Percentiles rank a stretch among this genome's conserved stretches.
Evolutionary conservation across 1,140 invertebrate species (phyloP).

Genomic region (Acyrthosiphon pisum): DNA sequence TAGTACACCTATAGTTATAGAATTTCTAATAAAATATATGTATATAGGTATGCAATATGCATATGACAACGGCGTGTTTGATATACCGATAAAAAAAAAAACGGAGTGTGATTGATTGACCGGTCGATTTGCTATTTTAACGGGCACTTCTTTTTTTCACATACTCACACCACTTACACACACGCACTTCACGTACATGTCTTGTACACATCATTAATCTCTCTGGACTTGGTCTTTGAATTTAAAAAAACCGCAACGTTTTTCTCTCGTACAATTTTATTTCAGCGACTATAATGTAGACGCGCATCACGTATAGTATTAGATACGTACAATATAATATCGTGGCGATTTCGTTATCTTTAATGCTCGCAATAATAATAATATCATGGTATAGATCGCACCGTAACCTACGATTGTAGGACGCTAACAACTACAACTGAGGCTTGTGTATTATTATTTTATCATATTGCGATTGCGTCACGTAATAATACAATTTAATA

Average conservation of each 20-base stretch:
- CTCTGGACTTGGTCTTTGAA: slow-evolving; percentile 41
- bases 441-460: not conserved
- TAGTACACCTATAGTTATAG: not conserved
- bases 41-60: not conserved
- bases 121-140: not conserved
- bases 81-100: not conserved
- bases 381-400: not conserved
- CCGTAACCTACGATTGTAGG: not conserved
- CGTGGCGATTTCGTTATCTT: not conserved
- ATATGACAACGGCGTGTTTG: not conserved
- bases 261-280: slow-evolving; percentile 14
- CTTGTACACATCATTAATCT: slow-evolving; percentile 30
- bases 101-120: not conserved
- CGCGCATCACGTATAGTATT: not conserved
- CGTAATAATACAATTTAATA: not conserved
- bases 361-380: not conserved
- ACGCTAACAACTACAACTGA: not conserved
- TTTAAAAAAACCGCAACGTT: slow-evolving; percentile 39
- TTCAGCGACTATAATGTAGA: not conserved
- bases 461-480: not conserved
- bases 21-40: not conserved
- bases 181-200: not conserved
- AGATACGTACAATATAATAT: not conserved
- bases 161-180: not conserved
- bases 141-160: not conserved